These are phyloP conservation scores for Bucorvus abyssinicus DNA, from an alignment of 2,797 vertebrate species.

Conservation along the genomic window DNA sequence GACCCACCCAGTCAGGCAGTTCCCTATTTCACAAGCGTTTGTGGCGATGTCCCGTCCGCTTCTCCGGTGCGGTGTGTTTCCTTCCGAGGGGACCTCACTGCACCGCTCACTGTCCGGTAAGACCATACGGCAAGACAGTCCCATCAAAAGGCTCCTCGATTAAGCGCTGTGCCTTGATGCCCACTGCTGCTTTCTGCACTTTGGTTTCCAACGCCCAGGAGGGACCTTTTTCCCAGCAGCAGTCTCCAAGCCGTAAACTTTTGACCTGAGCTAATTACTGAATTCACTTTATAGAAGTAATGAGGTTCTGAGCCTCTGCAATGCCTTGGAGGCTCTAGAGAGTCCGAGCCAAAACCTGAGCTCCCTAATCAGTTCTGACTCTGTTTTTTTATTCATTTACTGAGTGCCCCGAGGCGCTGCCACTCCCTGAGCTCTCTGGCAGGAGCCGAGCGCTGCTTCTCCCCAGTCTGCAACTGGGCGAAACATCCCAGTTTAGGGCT, in stretches of 20 bases:
- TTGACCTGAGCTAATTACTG: conserved; percentile 70
- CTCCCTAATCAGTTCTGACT: conserved; percentile 65
- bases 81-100: neutral
- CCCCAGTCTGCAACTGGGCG: neutral
- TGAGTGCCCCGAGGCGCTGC: conserved; percentile 33
- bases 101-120: neutral
- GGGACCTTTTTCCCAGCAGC: conserved; percentile 10
- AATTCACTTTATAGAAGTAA: conserved; percentile 63
- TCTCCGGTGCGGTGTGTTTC: neutral
- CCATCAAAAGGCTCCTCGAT: neutral
- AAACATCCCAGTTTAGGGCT: neutral
- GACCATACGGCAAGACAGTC: neutral
- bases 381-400: conserved; percentile 53
- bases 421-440: conserved; percentile 26
- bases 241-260: conserved; percentile 62
- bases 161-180: neutral
- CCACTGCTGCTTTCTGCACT: neutral
- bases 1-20: neutral
- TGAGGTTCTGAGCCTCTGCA: conserved; percentile 62
- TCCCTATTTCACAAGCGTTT: neutral
- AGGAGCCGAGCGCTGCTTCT: conserved; percentile 12
- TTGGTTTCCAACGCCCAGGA: neutral
- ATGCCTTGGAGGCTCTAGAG: conserved; percentile 60
- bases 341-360: conserved; percentile 62
- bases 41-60: neutral